A percentile compares a stretch with the other conserved stretches of the same genome.
These are phyloP conservation scores for Chrosomus eos DNA, from an alignment of 2,797 vertebrate genomes.

Conservation along the genomic window DNA sequence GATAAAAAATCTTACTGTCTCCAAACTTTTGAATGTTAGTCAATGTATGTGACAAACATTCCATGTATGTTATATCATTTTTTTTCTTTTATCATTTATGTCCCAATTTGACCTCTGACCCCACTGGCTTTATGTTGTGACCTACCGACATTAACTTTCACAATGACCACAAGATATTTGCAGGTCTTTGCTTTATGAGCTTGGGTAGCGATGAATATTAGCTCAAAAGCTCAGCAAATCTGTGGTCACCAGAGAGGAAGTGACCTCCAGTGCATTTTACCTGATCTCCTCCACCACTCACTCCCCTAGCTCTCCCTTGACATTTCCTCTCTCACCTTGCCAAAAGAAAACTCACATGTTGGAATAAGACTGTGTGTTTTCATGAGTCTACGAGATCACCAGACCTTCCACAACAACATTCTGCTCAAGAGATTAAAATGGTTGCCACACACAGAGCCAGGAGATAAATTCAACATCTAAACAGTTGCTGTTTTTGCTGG, in stretches of 20 bases:
- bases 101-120: neutral
- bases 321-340: neutral
- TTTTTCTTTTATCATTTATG: neutral
- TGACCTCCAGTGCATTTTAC: neutral
- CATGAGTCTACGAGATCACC: neutral
- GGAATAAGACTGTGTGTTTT: neutral
- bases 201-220: neutral
- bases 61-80: no score
- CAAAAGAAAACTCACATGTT: neutral
- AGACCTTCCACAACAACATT: constrained; percentile 22
- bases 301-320: neutral
- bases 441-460: neutral
- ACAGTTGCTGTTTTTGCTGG: constrained; percentile 13
- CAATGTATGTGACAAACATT: neutral
- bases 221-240: constrained; percentile 14
- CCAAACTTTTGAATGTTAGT: neutral
- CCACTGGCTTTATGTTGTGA: neutral
- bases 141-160: neutral
- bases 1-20: neutral
- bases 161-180: neutral
- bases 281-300: neutral
- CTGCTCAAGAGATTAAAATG: constrained; percentile 26
- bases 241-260: neutral
- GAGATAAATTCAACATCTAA: neutral
- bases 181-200: neutral